These are phyloP conservation scores for Corythoichthys intestinalis DNA, from an alignment of 2,113 vertebrate species.

Conservation along the genomic window DNA sequence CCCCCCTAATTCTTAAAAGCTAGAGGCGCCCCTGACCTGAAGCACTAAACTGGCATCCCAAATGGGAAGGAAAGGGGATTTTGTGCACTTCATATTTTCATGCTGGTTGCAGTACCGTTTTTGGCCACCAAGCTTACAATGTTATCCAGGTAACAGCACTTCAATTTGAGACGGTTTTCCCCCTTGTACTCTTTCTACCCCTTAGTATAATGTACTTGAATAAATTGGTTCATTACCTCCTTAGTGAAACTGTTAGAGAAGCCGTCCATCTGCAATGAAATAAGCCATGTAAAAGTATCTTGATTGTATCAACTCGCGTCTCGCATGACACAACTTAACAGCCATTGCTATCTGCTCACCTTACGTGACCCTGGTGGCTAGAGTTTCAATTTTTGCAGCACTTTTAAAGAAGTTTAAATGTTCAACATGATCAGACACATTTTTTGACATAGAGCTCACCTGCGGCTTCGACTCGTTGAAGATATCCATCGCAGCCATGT, in stretches of 20 bases:
- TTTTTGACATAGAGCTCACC: constrained; percentile 41
- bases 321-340: neutral
- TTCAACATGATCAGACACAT: neutral
- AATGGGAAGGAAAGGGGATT: too few relatives aligned
- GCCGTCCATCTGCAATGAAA: constrained; percentile 63
- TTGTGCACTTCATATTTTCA: too few relatives aligned
- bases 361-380: constrained; percentile 1
- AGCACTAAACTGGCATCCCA: too few relatives aligned
- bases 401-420: neutral
- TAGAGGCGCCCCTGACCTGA: too few relatives aligned
- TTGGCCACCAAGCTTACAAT: too few relatives aligned
- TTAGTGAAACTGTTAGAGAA: constrained; percentile 67
- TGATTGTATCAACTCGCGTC: too few relatives aligned
- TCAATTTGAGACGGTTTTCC: too few relatives aligned
- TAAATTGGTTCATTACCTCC: constrained; percentile 55
- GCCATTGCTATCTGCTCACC: neutral
- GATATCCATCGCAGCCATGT: constrained; percentile 65
- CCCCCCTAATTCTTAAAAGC: too few relatives aligned
- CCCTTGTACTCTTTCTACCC: too few relatives aligned
- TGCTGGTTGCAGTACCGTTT: too few relatives aligned
- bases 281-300: neutral
- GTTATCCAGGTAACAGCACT: too few relatives aligned
- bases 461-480: constrained; percentile 66
- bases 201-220: too few relatives aligned
- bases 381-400: neutral